Evolutionary conservation across 2,888 invertebrate genomes (phyloP).

Genomic region (Melanostoma scalare): DNA sequence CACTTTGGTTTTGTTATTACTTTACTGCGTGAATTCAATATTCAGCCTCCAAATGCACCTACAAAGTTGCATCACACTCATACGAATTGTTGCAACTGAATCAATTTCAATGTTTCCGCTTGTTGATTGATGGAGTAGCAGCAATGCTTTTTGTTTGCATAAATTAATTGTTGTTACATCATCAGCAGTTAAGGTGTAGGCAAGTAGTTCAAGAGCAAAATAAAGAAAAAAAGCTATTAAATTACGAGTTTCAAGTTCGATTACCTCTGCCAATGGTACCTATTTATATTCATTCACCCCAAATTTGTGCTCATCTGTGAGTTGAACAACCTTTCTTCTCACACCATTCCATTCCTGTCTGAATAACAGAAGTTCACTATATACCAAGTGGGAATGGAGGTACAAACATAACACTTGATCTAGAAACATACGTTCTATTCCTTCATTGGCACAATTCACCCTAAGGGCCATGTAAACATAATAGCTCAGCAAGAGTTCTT

Average conservation of each 20-base stretch:
- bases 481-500: no score
- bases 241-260: neutral
- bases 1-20: neutral
- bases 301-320: no score
- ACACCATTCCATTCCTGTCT: no score
- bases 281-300: no score
- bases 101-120: slow-evolving; percentile 44
- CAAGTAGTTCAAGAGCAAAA: slow-evolving; percentile 34
- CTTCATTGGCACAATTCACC: no score
- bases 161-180: slow-evolving; percentile 34
- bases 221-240: neutral
- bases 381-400: no score
- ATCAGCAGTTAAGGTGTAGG: slow-evolving; percentile 2
- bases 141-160: neutral
- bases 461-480: no score
- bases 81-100: slow-evolving; percentile 10
- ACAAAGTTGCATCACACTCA: slow-evolving; percentile 30
- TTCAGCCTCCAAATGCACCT: slow-evolving; percentile 1
- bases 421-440: no score
- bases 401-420: no score
- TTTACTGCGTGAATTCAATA: slow-evolving; percentile 5
- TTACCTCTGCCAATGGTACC: neutral
- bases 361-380: no score
- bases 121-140: neutral
- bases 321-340: no score